Evolutionary conservation across 2,797 vertebrate species (phyloP).

Genomic region (Peromyscus melanophrys): DNA sequence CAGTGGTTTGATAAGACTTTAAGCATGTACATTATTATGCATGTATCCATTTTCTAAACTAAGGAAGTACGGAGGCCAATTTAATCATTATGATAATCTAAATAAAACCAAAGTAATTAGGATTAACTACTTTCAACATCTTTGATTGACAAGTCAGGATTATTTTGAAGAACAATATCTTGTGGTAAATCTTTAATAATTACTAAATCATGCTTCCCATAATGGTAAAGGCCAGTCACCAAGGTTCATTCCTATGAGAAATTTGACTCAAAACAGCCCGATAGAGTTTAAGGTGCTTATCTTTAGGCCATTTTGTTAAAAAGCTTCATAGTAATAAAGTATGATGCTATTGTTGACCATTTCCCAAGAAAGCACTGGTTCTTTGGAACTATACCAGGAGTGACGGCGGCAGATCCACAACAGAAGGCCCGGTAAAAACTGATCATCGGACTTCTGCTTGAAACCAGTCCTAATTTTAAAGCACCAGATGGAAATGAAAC

Average conservation of each 20-base stretch:
- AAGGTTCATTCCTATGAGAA: slow-evolving; percentile 54
- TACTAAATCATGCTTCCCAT: slow-evolving; percentile 46
- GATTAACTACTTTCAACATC: slow-evolving; percentile 13
- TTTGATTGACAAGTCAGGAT: slow-evolving; percentile 44
- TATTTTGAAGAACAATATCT: slow-evolving; percentile 45
- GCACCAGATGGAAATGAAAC: slow-evolving; percentile 61
- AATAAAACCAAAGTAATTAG: slow-evolving; percentile 37
- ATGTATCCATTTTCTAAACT: slow-evolving; percentile 27
- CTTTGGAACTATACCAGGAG: slow-evolving; percentile 17
- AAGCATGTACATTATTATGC: slow-evolving; percentile 19
- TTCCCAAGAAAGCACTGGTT: slow-evolving; percentile 69
- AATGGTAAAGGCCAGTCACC: slow-evolving; percentile 38
- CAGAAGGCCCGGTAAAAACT: slow-evolving; percentile 38
- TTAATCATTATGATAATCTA: slow-evolving; percentile 63
- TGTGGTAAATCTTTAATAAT: slow-evolving; percentile 58
- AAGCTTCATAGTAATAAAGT: slow-evolving; percentile 57
- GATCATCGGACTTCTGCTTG: slow-evolving; percentile 63
- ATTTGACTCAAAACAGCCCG: slow-evolving; percentile 52
- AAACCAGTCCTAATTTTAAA: slow-evolving; percentile 77
- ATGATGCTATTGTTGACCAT: slow-evolving; percentile 21
- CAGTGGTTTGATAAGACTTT: slow-evolving; percentile 32
- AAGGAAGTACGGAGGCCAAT: slow-evolving; percentile 19
- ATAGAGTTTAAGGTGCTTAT: slow-evolving; percentile 68
- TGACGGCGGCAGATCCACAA: slow-evolving; percentile 25
- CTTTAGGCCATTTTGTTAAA: slow-evolving; percentile 19